These are phyloP conservation scores for Melipona beecheii DNA, from an alignment of 2,888 invertebrate species.

Conservation along the genomic window DNA sequence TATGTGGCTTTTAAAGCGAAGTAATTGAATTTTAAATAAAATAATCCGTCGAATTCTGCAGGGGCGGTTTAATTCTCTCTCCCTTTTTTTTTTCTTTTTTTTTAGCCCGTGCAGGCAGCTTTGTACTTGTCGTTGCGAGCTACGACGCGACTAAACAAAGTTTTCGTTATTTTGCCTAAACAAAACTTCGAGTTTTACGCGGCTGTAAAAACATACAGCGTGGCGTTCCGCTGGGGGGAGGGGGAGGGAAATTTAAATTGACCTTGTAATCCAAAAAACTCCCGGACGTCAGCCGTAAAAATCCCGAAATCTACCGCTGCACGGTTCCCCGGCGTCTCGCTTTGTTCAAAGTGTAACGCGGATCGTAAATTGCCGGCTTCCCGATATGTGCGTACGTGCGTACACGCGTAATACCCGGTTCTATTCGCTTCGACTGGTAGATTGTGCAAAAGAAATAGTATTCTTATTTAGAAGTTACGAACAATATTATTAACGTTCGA, in stretches of 20 bases:
- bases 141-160: too few relatives aligned
- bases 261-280: not conserved
- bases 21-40: slow-evolving; percentile 1
- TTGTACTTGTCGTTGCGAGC: not conserved
- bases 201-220: not conserved
- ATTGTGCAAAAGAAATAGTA: not conserved
- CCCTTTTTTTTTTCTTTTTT: too few relatives aligned
- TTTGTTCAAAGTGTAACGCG: not conserved
- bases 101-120: not conserved
- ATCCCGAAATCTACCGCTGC: not conserved
- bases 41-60: not conserved
- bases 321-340: not conserved
- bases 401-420: not conserved
- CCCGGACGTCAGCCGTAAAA: not conserved
- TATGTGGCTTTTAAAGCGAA: not conserved
- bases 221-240: not conserved
- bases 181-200: not conserved
- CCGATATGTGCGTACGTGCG: not conserved
- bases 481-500: too few relatives aligned
- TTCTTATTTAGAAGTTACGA: not conserved
- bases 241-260: not conserved
- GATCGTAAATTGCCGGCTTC: slow-evolving; percentile 3
- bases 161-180: not conserved
- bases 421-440: not conserved
- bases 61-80: not conserved